Conservation (phyloP, 2,797 vertebrate species). For the Gambusia yucatana region DNA sequence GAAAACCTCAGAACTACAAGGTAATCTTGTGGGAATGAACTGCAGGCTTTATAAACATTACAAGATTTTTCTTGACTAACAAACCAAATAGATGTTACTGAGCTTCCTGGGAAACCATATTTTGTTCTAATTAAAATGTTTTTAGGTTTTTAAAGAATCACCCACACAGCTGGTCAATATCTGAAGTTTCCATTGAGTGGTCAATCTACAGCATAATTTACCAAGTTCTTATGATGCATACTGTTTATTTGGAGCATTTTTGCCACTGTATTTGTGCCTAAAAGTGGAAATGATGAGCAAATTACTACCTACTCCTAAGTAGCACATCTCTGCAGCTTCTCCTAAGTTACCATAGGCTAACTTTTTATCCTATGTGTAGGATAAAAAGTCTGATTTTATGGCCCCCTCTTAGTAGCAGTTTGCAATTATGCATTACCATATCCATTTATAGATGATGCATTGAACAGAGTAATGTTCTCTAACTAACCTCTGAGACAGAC, state of each 20-base stretch:
- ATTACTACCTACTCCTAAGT: neutral
- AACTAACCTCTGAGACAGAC: neutral
- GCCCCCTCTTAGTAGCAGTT: neutral
- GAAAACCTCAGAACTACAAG: constrained; percentile 10
- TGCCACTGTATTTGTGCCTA: neutral
- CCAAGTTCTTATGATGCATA: neutral
- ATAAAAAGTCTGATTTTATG: neutral
- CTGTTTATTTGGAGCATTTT: neutral
- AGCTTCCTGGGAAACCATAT: neutral
- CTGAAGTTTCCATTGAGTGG: neutral
- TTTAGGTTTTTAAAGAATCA: neutral
- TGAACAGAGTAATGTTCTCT: neutral
- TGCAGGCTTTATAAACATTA: neutral
- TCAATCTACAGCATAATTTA: neutral
- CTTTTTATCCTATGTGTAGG: neutral
- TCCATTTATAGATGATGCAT: neutral
- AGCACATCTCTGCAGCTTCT: neutral
- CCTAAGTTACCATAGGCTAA: neutral
- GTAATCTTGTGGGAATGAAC: neutral
- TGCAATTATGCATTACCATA: neutral
- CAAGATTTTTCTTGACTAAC: neutral
- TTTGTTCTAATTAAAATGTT: neutral
- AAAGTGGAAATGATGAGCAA: neutral
- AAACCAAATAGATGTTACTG: neutral
- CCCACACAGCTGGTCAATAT: neutral